Percentiles rank a stretch among this genome's conserved stretches.
Evolutionary conservation across 2,797 vertebrate species (phyloP).

Genomic region (Karalla daura): DNA sequence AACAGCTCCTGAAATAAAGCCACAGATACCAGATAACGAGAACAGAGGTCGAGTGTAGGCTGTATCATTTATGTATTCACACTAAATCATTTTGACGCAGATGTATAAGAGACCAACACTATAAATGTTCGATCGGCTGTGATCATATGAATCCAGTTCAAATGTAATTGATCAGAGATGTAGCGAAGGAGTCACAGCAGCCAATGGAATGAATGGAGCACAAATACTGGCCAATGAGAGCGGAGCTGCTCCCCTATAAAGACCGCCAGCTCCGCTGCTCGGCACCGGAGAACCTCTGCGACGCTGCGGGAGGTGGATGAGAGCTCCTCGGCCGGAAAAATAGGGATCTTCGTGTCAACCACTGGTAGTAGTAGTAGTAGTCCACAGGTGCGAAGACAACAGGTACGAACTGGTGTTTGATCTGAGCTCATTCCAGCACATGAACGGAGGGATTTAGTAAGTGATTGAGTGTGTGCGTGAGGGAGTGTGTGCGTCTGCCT

Average conservation of each 20-base stretch:
- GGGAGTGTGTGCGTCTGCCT: too few species aligned
- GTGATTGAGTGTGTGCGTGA: too few species aligned
- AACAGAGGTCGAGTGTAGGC: too few species aligned
- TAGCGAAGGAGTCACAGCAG: background rate
- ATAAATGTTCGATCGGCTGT: too few species aligned
- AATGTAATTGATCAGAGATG: too few species aligned
- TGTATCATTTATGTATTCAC: too few species aligned
- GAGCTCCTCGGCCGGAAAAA: slow-evolving; percentile 45
- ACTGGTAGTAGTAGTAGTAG: slow-evolving; percentile 65
- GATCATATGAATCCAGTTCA: too few species aligned
- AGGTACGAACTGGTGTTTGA: slow-evolving; percentile 60
- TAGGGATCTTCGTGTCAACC: slow-evolving; percentile 84
- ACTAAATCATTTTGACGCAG: too few species aligned
- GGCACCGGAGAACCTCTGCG: slow-evolving; percentile 49
- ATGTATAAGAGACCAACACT: too few species aligned
- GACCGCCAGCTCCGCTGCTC: slow-evolving; percentile 7
- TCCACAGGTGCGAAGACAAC: slow-evolving; percentile 60
- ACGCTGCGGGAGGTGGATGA: slow-evolving; percentile 16
- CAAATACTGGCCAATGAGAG: slow-evolving; percentile 89
- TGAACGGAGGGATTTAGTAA: too few species aligned
- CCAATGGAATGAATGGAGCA: slow-evolving; percentile 93
- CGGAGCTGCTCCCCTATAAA: slow-evolving; percentile 77
- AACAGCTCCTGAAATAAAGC: too few species aligned
- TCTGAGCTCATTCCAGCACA: background rate
- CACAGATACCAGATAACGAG: too few species aligned